Conservation (phyloP, 1,140 invertebrate species). For the Pseudomyrmex gracilis region DNA sequence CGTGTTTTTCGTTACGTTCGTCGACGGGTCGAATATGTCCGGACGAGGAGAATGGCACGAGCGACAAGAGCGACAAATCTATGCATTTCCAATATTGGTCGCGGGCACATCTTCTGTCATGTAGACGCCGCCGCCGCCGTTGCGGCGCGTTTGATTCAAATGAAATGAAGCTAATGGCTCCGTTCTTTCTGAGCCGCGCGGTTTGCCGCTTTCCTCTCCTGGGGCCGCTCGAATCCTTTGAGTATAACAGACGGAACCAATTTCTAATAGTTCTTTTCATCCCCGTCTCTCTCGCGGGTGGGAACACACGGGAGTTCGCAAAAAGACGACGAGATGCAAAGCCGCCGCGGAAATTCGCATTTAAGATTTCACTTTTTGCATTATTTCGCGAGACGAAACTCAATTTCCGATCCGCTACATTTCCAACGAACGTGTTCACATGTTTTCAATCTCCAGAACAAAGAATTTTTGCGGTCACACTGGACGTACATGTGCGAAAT, state of each 20-base stretch:
- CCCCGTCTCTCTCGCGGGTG: slow-evolving; percentile 8
- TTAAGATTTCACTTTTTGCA: slow-evolving; percentile 60
- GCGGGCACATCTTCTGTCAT: neutral
- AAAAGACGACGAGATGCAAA: neutral
- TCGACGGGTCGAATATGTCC: neutral
- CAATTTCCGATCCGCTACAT: neutral
- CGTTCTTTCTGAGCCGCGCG: slow-evolving; percentile 27
- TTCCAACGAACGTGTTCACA: too few relatives aligned
- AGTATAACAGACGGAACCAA: slow-evolving; percentile 51
- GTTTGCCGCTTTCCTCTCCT: slow-evolving; percentile 32
- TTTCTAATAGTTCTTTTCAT: slow-evolving; percentile 58
- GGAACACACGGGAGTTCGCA: too few relatives aligned
- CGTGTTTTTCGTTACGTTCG: too few relatives aligned
- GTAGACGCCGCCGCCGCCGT: neutral
- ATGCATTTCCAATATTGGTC: neutral
- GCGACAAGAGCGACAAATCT: neutral
- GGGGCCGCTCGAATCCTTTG: slow-evolving; percentile 12
- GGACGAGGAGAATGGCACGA: too few relatives aligned
- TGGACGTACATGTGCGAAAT: too few relatives aligned
- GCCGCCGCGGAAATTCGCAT: neutral
- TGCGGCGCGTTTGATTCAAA: slow-evolving; percentile 33
- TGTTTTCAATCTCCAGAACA: too few relatives aligned
- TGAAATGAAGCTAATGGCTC: slow-evolving; percentile 54
- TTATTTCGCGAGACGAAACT: neutral
- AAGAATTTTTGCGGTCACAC: neutral